Percentiles rank a stretch among this genome's conserved stretches.
phyloP scores from a whole-genome alignment of 2,797 vertebrate genomes.

The Rhinatrema bivittatum region DNA sequence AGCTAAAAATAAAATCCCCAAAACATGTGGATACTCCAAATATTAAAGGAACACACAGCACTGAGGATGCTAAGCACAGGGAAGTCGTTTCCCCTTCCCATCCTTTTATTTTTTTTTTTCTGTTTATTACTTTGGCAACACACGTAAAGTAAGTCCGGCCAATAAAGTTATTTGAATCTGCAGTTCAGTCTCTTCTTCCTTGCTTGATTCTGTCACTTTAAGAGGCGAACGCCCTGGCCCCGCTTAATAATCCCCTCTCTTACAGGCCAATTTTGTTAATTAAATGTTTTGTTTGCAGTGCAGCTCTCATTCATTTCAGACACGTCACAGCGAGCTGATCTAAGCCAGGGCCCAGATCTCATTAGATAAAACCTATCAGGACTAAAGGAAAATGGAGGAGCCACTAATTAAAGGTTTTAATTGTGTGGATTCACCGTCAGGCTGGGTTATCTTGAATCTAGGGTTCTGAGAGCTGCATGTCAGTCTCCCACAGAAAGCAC shows the following conservation, averaged over 20 bases:
- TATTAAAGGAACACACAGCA: no score
- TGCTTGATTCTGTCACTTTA: conserved; percentile 71
- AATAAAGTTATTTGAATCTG: no score
- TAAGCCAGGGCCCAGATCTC: conserved; percentile 98
- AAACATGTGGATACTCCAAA: no score
- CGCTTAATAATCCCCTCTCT: conserved; percentile 58
- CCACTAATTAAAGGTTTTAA: conserved; percentile 99
- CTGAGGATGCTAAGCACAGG: no score
- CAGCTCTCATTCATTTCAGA: conserved; percentile 98
- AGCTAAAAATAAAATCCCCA: no score
- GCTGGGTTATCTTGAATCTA: conserved; percentile 90
- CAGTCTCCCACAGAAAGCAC: conserved; percentile 52
- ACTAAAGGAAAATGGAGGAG: conserved; percentile 97
- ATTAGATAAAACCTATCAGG: conserved; percentile 99
- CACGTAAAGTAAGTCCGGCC: no score
- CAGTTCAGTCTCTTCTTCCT: no score
- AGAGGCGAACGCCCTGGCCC: conserved; percentile 46
- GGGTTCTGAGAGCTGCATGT: conserved; percentile 67
- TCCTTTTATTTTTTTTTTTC: no score
- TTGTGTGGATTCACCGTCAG: conserved; percentile 95
- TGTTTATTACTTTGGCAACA: no score
- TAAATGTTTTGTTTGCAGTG: conserved; percentile 99
- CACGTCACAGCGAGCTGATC: conserved; percentile 95
- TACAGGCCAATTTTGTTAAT: conserved; percentile 99
- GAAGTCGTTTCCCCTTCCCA: no score